Evolutionary conservation across 2,113 vertebrate genomes (phyloP).

Genomic region (Machaerirhynchus nigripectus): DNA sequence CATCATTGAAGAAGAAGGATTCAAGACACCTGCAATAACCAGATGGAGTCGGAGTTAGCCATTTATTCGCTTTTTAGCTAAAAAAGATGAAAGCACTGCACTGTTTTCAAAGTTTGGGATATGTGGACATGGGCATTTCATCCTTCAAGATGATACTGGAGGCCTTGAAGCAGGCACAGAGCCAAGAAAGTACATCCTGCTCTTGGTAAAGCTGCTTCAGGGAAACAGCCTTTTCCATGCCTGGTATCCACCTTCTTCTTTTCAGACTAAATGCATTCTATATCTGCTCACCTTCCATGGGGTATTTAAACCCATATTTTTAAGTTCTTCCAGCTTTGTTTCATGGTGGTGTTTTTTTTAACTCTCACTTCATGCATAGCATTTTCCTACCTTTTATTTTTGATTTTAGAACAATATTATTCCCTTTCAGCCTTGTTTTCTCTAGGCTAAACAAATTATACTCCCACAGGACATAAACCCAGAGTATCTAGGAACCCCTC

Average conservation of each 20-base stretch:
- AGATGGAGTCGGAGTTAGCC: background rate
- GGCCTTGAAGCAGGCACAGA: background rate
- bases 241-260: background rate
- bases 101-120: background rate
- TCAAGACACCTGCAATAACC: constrained; percentile 5
- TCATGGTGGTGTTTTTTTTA: background rate
- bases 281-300: background rate
- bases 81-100: background rate
- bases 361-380: background rate
- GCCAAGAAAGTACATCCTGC: background rate
- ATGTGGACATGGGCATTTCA: background rate
- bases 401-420: background rate
- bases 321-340: background rate
- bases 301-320: background rate
- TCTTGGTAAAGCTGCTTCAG: background rate
- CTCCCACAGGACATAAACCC: background rate
- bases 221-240: background rate
- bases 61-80: background rate
- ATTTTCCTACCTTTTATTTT: background rate
- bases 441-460: background rate
- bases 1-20: background rate
- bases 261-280: background rate
- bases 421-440: background rate
- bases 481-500: background rate
- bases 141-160: background rate